Conservation (phyloP, 23 tunicate genomes). For the Aplidium turbinatum region DNA sequence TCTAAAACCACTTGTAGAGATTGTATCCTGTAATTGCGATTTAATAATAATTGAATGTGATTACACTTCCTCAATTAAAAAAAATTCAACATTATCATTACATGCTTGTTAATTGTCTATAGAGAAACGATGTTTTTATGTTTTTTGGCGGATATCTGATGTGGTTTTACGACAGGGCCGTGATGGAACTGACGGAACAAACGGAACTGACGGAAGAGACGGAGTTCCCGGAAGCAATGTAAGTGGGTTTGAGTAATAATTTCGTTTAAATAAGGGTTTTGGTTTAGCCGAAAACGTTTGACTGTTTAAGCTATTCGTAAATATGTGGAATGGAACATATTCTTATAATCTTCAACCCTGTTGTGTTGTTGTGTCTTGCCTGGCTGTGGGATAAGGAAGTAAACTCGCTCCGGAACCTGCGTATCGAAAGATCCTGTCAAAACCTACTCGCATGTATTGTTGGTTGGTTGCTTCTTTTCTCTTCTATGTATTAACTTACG, state of each 20-base stretch:
- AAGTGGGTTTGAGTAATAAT: constrained; percentile 1
- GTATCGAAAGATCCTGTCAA: too few relatives aligned
- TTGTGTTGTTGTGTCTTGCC: too few relatives aligned
- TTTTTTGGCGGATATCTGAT: background rate
- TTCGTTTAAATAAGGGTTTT: background rate
- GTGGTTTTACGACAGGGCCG: background rate
- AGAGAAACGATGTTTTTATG: background rate
- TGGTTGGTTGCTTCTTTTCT: too few relatives aligned
- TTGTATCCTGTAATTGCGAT: background rate
- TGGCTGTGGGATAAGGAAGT: too few relatives aligned
- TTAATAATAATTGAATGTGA: background rate
- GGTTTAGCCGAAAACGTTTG: too few relatives aligned
- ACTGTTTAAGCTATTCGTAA: too few relatives aligned
- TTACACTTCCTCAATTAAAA: background rate
- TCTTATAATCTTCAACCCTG: too few relatives aligned
- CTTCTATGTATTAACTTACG: too few relatives aligned
- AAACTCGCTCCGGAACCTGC: too few relatives aligned
- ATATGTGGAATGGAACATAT: too few relatives aligned
- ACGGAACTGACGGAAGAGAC: constrained; percentile 30
- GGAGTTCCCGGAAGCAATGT: constrained; percentile 13
- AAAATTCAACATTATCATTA: background rate
- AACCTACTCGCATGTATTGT: too few relatives aligned
- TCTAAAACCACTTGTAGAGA: too few relatives aligned
- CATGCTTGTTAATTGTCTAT: background rate
- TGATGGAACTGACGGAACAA: constrained; percentile 30